Percentiles rank a stretch among this genome's conserved stretches.
These are phyloP conservation scores for Callopanchax toddi DNA, from an alignment of 2,113 vertebrate species.

Conservation along the genomic window DNA sequence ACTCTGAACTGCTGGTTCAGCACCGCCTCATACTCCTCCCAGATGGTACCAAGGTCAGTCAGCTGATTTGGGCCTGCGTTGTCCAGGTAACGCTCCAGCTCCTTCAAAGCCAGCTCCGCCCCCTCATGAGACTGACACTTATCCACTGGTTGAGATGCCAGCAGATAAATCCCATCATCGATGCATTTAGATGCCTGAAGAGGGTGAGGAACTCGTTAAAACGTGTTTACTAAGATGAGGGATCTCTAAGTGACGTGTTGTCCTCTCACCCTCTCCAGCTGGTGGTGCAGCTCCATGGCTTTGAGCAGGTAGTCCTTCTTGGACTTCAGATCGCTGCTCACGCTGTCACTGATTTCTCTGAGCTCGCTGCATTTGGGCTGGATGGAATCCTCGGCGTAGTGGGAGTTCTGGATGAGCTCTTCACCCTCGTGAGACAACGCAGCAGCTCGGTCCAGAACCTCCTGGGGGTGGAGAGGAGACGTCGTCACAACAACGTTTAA, in stretches of 20 bases:
- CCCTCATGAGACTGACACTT: slow-evolving; percentile 98
- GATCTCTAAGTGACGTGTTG: not conserved
- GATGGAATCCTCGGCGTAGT: slow-evolving; percentile 96
- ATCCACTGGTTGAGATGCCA: slow-evolving; percentile 95
- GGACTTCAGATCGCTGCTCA: slow-evolving; percentile 67
- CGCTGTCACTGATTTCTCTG: slow-evolving; percentile 76
- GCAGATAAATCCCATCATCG: slow-evolving; percentile 93
- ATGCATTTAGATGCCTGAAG: slow-evolving; percentile 91
- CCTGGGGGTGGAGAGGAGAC: slow-evolving; percentile 71
- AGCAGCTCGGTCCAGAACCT: slow-evolving; percentile 80
- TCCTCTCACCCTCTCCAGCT: slow-evolving; percentile 86
- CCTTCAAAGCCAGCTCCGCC: slow-evolving; percentile 92
- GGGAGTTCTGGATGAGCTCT: slow-evolving; percentile 85
- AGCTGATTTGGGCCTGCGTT: slow-evolving; percentile 83
- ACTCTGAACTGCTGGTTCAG: slow-evolving; percentile 90
- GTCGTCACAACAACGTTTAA: too few relatives aligned
- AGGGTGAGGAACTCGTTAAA: not conserved
- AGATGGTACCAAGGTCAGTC: slow-evolving; percentile 82
- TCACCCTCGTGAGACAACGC: slow-evolving; percentile 84
- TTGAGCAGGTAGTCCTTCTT: slow-evolving; percentile 83
- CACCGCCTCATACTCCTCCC: slow-evolving; percentile 85
- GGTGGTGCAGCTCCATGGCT: slow-evolving; percentile 88
- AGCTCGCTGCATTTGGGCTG: slow-evolving; percentile 93
- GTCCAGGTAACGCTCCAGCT: slow-evolving; percentile 93
- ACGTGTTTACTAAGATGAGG: not conserved